These are phyloP conservation scores for Drosophila sordidula DNA, from an alignment of 2,888 invertebrate species.

Conservation along the genomic window DNA sequence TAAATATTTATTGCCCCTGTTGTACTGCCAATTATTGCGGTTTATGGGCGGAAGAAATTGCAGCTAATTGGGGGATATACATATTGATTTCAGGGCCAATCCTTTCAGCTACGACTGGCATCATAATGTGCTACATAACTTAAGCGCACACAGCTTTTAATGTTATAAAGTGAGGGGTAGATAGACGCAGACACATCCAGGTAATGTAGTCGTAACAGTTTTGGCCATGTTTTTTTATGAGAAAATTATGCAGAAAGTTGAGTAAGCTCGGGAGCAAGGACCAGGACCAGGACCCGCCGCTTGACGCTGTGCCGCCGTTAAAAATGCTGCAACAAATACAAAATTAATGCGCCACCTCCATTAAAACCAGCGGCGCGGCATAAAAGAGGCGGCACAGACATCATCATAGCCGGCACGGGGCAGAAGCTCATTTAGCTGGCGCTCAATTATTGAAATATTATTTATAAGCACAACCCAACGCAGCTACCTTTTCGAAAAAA, in stretches of 20 bases:
- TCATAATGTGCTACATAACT: slow-evolving; percentile 2
- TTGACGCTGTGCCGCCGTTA: slow-evolving; percentile 1
- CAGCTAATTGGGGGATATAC: neutral
- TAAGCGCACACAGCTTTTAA: slow-evolving; percentile 3
- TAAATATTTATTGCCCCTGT: neutral
- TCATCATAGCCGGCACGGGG: slow-evolving; percentile 28
- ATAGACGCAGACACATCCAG: slow-evolving; percentile 31
- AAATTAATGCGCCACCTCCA: slow-evolving; percentile 67
- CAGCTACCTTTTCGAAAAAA: slow-evolving; percentile 16
- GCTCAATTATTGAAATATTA: slow-evolving; percentile 80
- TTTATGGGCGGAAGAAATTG: neutral
- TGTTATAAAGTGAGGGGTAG: slow-evolving; percentile 1
- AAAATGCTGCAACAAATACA: slow-evolving; percentile 71
- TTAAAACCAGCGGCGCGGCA: slow-evolving; percentile 24
- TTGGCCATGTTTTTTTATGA: slow-evolving; percentile 69
- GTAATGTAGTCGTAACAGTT: slow-evolving; percentile 64
- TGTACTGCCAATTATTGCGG: neutral
- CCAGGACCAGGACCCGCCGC: neutral
- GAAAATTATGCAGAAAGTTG: slow-evolving; percentile 75
- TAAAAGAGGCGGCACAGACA: slow-evolving; percentile 27
- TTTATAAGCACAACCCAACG: slow-evolving; percentile 64
- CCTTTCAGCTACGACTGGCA: slow-evolving; percentile 4
- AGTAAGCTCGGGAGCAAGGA: slow-evolving; percentile 22
- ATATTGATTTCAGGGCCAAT: slow-evolving; percentile 19
- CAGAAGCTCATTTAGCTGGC: slow-evolving; percentile 40